These are phyloP conservation scores for Heteromyza rotundicornis DNA, from an alignment of 2,888 invertebrate genomes.

Conservation along the genomic window DNA sequence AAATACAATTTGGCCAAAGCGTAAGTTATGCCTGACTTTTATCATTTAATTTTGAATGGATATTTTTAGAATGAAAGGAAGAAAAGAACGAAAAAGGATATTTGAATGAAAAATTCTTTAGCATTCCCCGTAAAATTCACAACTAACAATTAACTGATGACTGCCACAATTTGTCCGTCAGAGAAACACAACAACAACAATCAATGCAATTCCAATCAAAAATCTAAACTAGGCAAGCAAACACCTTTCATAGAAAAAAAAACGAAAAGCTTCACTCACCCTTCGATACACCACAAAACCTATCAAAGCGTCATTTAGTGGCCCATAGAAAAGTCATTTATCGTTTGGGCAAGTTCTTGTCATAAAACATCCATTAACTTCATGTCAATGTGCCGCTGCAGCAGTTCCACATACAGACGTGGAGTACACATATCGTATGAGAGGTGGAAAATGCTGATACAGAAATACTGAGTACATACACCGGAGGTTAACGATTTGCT, in stretches of 20 bases:
- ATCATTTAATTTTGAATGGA: too few relatives aligned
- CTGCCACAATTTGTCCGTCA: not conserved
- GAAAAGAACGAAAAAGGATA: too few relatives aligned
- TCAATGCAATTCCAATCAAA: not conserved
- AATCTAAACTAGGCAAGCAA: not conserved
- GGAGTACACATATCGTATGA: too few relatives aligned
- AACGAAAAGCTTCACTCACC: not conserved
- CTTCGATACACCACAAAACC: not conserved
- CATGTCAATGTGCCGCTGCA: conserved; percentile 46
- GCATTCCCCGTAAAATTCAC: too few relatives aligned
- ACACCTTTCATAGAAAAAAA: not conserved
- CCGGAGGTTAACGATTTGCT: too few relatives aligned
- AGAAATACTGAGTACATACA: too few relatives aligned
- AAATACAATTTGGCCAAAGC: too few relatives aligned
- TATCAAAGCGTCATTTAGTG: conserved; percentile 52
- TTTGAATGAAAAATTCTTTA: too few relatives aligned
- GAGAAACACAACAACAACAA: not conserved
- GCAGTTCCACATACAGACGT: not conserved
- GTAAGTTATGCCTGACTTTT: too few relatives aligned
- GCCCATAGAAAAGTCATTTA: conserved; percentile 55
- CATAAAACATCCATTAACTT: conserved; percentile 54
- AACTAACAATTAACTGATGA: too few relatives aligned
- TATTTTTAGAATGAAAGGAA: too few relatives aligned
- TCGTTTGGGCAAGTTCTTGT: conserved; percentile 53
- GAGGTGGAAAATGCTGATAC: too few relatives aligned